A percentile compares a stretch with the other conserved stretches of the same genome.
Evolutionary conservation across 2,888 invertebrate species (phyloP).

Genomic region (Cephus pygmeus): DNA sequence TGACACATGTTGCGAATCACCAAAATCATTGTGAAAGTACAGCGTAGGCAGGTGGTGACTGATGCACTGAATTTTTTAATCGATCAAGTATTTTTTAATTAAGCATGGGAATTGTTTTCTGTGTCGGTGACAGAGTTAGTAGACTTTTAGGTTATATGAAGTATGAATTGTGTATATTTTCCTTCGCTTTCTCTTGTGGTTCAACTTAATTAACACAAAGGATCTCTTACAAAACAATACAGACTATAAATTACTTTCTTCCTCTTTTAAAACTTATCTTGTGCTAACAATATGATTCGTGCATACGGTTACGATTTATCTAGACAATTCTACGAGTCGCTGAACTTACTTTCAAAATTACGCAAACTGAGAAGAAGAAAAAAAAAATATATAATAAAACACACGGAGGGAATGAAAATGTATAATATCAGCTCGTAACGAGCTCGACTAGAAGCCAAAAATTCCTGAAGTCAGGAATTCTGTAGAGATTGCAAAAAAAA

Average conservation of each 20-base stretch:
- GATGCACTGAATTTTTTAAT: not conserved
- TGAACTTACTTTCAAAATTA: not conserved
- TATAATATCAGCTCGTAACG: not conserved
- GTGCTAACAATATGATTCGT: not conserved
- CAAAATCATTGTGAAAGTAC: too few relatives aligned
- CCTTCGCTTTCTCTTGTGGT: not conserved
- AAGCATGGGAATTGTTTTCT: not conserved
- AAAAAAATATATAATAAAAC: not conserved
- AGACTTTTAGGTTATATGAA: not conserved
- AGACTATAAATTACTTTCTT: not conserved
- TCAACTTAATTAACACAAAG: not conserved
- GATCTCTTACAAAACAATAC: not conserved
- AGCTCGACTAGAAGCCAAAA: not conserved
- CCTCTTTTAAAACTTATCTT: not conserved
- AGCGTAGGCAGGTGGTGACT: not conserved
- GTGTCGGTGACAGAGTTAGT: slow-evolving; percentile 1
- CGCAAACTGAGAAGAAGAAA: not conserved
- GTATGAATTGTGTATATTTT: not conserved
- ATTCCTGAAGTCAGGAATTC: not conserved
- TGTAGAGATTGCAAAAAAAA: not conserved
- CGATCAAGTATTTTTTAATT: not conserved
- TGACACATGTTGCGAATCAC: not conserved
- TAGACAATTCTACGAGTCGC: not conserved
- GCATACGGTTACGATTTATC: not conserved
- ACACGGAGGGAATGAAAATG: not conserved